Conservation (phyloP, 2,113 vertebrate species). For the Dascyllus trimaculatus region DNA sequence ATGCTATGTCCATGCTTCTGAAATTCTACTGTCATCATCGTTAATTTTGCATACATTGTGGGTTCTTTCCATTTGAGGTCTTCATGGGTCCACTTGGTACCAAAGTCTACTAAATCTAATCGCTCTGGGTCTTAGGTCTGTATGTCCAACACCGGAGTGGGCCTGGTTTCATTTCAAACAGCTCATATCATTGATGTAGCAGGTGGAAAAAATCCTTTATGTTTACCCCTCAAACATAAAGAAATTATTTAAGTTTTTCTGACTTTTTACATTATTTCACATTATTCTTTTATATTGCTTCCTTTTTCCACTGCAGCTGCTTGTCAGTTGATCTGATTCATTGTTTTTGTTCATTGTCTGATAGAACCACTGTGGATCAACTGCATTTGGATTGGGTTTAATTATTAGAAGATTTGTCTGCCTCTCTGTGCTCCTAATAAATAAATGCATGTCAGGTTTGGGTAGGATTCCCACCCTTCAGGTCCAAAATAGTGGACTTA, state of each 20-base stretch:
- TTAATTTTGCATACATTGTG: background rate
- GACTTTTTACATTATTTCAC: background rate
- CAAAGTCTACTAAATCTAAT: background rate
- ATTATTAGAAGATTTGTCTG: background rate
- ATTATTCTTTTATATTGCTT: background rate
- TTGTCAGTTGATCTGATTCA: background rate
- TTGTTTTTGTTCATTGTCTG: background rate
- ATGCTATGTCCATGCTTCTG: background rate
- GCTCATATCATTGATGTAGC: too few species aligned
- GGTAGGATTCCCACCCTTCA: background rate
- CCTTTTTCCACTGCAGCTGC: background rate
- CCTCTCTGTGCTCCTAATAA: background rate
- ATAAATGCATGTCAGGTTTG: background rate
- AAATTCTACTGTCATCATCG: background rate
- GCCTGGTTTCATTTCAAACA: too few species aligned
- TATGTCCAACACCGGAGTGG: too few species aligned
- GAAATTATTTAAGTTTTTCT: background rate
- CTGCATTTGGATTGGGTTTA: background rate
- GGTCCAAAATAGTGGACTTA: background rate
- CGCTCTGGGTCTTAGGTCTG: too few species aligned
- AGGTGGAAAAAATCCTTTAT: background rate
- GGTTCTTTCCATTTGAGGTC: background rate
- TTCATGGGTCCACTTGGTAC: background rate
- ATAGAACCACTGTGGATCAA: background rate
- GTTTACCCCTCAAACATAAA: background rate